Base-by-base conservation (phyloP, 2,113 vertebrate genomes). In the Melanocharis versteri region DNA sequence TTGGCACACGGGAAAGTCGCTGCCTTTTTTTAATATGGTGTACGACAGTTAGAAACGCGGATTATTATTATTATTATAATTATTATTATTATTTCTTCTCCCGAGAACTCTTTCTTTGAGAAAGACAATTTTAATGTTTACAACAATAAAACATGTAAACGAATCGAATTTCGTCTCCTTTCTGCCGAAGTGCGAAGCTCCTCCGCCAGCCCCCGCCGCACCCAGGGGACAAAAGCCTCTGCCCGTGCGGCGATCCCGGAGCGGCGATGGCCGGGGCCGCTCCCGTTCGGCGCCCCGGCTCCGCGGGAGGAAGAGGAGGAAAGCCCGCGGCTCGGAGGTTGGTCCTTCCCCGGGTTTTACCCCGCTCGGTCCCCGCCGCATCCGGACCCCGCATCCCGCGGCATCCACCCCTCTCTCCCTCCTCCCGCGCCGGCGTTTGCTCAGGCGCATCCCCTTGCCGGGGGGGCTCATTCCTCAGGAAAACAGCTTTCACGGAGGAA, bases 51-150 rank as follows among this genome's bases (percentile, higher is more conserved):
- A 97, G 97, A 97, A 97, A 98, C 80, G 98, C 98, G 96, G 97
- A 97, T 96, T 97, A 98, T 96, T 98, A 93, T 98, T 97, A 94
- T 82, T 28, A 79, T 97, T 93, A 97, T 96, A 97, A 92, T 97
- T 93, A 98, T 96, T 97, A 88, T 98, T 98, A 93, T 80, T 83
- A 96, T 97, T 98, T 87, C 54, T 54, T 68, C n/a, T 91, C 88
- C 98, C 87, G 97, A 98, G 97, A 98, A 97, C 98, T 98, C 98
- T 98, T 98, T 99, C 98, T 98, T 98, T 98, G 98, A 99, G 98
- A 99, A 98, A 99, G 98, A 98, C 98, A 98, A 98, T 99, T 99
- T 99, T 99, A 99, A 99, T 99, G 99, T 99, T 99, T 99, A 99
- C 99, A 99, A 97, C 98, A 99, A 99, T 99, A 99, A 99, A 99